These are phyloP conservation scores for Pardosa pseudoannulata DNA, from an alignment of 2,888 invertebrate genomes.

Conservation along the genomic window DNA sequence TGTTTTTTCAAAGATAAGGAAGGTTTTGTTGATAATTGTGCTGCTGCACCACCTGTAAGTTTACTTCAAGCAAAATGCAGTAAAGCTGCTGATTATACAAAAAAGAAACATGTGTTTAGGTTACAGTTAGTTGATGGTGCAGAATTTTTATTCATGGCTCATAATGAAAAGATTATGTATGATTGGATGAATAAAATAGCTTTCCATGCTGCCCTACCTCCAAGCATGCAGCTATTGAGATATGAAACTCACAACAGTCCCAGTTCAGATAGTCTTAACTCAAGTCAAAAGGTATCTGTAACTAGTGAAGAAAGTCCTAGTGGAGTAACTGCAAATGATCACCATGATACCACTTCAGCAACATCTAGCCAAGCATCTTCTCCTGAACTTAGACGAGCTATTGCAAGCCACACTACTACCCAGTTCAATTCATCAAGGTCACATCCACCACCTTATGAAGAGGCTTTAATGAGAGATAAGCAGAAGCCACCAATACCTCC, in stretches of 20 bases:
- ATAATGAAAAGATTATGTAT: slow-evolving; percentile 85
- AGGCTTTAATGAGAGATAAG: slow-evolving; percentile 59
- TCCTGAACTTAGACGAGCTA: slow-evolving; percentile 51
- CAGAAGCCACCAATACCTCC: slow-evolving; percentile 70
- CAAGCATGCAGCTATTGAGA: slow-evolving; percentile 90
- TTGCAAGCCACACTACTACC: slow-evolving; percentile 21
- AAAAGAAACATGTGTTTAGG: slow-evolving; percentile 95
- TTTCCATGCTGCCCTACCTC: slow-evolving; percentile 94
- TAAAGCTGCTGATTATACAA: slow-evolving; percentile 94
- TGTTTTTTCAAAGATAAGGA: slow-evolving; percentile 98
- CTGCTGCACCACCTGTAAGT: slow-evolving; percentile 90
- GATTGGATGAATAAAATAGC: slow-evolving; percentile 95
- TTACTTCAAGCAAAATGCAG: slow-evolving; percentile 86
- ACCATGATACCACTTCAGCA: slow-evolving; percentile 59
- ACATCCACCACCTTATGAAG: slow-evolving; percentile 68
- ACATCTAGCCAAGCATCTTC: slow-evolving; percentile 69
- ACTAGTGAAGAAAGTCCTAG: slow-evolving; percentile 47
- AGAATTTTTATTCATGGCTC: slow-evolving; percentile 92
- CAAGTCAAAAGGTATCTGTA: slow-evolving; percentile 44
- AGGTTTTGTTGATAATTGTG: slow-evolving; percentile 91
- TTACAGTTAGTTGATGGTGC: slow-evolving; percentile 92
- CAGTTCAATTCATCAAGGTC: slow-evolving; percentile 28
- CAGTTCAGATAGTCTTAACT: slow-evolving; percentile 58
- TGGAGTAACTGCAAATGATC: slow-evolving; percentile 31
- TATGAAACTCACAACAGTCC: slow-evolving; percentile 81